Evolutionary conservation across 2,113 vertebrate genomes (phyloP).

Genomic region (Orthonyx spaldingii): DNA sequence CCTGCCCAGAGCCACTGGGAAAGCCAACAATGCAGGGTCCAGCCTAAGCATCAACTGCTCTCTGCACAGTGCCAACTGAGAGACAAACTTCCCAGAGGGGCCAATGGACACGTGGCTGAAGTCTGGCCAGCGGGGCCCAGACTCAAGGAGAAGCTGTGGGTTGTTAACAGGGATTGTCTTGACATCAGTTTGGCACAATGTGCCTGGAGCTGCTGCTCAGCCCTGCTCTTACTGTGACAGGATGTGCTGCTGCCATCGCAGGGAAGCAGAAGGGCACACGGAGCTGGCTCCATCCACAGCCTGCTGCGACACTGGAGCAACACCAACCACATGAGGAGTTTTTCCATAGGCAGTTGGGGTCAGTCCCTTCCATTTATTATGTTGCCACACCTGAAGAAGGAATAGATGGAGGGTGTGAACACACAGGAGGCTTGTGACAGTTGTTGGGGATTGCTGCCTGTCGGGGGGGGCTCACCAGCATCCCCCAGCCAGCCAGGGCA

Average conservation of each 20-base stretch:
- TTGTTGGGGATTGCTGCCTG: accelerated
- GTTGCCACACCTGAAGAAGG: not conserved
- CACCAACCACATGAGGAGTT: not conserved
- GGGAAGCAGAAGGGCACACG: not conserved
- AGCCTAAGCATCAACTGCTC: accelerated
- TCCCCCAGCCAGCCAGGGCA: not conserved
- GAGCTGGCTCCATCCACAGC: not conserved
- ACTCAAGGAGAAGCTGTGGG: not conserved
- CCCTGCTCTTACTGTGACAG: not conserved
- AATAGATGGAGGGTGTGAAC: not conserved
- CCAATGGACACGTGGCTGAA: accelerated
- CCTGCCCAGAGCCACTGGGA: not conserved
- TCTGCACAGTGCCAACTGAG: accelerated
- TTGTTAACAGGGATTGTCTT: not conserved
- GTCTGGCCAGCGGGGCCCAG: not conserved
- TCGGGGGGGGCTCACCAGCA: not conserved
- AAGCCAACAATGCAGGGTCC: not conserved
- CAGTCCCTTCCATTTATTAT: not conserved
- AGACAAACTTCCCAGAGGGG: not conserved
- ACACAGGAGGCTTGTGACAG: not conserved
- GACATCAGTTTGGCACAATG: not conserved
- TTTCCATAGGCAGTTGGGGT: not conserved
- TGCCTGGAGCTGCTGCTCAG: not conserved
- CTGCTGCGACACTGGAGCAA: not conserved
- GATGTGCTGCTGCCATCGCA: not conserved